A percentile compares a stretch with the other conserved stretches of the same genome.
phyloP scores from a whole-genome alignment of 1,140 invertebrate genomes.

The Lasaia peninsularis region DNA sequence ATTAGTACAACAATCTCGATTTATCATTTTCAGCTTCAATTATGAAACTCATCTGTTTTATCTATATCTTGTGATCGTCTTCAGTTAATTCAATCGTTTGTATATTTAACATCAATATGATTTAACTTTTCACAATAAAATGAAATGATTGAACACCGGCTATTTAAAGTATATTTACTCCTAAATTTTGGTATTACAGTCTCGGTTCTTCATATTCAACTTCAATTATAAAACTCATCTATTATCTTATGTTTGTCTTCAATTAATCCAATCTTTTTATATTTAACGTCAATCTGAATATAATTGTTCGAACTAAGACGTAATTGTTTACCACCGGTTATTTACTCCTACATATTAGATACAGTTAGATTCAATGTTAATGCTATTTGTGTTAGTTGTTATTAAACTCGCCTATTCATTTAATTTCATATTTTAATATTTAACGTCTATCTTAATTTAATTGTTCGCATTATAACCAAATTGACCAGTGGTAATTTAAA shows the following conservation, averaged over 20 bases:
- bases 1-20: conserved; percentile 9
- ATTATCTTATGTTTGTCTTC: neutral
- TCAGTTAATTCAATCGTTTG: too few species aligned
- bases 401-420: too few species aligned
- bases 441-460: conserved; percentile 73
- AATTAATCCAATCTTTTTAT: too few species aligned
- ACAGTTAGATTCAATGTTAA: too few species aligned
- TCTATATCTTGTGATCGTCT: neutral
- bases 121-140: conserved; percentile 66
- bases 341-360: too few species aligned
- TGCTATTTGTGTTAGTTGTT: too few species aligned
- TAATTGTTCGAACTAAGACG: conserved; percentile 62
- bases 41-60: neutral
- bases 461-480: conserved; percentile 58
- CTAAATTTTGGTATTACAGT: conserved; percentile 14
- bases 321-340: conserved; percentile 54
- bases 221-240: neutral
- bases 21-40: neutral
- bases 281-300: too few species aligned
- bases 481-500: too few species aligned
- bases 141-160: conserved; percentile 53
- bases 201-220: neutral
- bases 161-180: conserved; percentile 38
- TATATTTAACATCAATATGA: too few species aligned
- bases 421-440: too few species aligned